Evolutionary conservation across 2,888 invertebrate genomes (phyloP).

Genomic region (Amiota communis): DNA sequence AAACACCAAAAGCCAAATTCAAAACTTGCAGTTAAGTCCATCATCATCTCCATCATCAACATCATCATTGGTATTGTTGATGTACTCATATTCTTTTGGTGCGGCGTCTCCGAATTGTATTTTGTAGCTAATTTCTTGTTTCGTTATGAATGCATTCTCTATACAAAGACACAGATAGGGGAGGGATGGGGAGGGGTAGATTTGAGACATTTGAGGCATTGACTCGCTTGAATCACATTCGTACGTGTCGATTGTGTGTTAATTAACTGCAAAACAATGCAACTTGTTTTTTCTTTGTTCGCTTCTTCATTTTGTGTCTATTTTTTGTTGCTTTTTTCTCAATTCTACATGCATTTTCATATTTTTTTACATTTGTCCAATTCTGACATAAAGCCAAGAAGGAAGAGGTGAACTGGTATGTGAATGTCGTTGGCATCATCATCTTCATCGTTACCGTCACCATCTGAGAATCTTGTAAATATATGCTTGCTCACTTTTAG

Average conservation of each 20-base stretch:
- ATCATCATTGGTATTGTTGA: neutral
- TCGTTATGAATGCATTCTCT: conserved; percentile 47
- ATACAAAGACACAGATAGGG: neutral
- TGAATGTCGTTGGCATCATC: neutral
- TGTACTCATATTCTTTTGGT: neutral
- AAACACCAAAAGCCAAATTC: neutral
- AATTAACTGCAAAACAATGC: conserved; percentile 54
- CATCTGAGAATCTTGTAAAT: neutral
- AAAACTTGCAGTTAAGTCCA: neutral
- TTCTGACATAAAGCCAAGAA: conserved; percentile 6
- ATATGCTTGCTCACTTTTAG: too few relatives aligned
- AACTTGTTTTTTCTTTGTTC: conserved; percentile 33
- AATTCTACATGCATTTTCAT: conserved; percentile 8
- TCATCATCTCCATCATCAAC: neutral
- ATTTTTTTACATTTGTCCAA: conserved; percentile 39
- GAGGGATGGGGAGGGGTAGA: neutral
- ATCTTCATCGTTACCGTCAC: neutral
- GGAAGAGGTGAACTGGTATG: neutral
- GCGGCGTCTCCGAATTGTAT: conserved; percentile 1
- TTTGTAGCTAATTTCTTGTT: conserved; percentile 53
- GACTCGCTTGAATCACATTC: conserved; percentile 29
- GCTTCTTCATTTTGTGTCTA: conserved; percentile 21
- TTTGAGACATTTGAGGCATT: neutral
- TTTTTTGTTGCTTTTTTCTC: conserved; percentile 20
- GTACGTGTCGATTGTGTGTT: conserved; percentile 58